Evolutionary conservation across 1,140 invertebrate genomes (phyloP).

Genomic region (Polyergus mexicanus): DNA sequence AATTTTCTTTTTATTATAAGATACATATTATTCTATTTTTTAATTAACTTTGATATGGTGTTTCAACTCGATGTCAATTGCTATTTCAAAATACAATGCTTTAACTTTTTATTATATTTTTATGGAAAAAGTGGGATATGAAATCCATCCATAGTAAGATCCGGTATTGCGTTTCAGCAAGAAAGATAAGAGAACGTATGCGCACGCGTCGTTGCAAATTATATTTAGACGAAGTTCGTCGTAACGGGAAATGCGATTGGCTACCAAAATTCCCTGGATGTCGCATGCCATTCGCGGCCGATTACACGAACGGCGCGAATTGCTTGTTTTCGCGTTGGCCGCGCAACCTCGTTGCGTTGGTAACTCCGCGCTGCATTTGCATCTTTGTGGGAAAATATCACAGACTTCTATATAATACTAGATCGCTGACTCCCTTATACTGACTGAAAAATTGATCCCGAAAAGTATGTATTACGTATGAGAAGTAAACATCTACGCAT

Average conservation of each 20-base stretch:
- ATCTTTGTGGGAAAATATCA: not conserved
- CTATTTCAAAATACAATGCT: no score
- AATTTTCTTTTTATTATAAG: no score
- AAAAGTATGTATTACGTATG: no score
- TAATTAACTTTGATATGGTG: no score
- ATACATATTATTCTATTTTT: no score
- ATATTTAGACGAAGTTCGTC: not conserved
- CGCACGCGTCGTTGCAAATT: slow-evolving; percentile 1
- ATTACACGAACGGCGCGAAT: not conserved
- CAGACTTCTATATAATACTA: no score
- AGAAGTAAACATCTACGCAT: no score
- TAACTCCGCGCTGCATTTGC: not conserved
- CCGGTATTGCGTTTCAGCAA: not conserved
- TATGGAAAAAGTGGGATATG: no score
- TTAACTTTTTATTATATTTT: no score
- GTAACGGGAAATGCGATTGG: not conserved
- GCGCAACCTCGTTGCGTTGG: not conserved
- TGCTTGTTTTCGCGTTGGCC: not conserved
- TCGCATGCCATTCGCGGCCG: not conserved
- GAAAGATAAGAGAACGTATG: not conserved
- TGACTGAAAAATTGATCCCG: no score
- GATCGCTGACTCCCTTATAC: no score
- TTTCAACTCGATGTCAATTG: no score
- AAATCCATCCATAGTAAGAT: not conserved
- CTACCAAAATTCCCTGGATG: not conserved